phyloP scores from a whole-genome alignment of 2,797 vertebrate genomes.

The Phalanger gymnotis region DNA sequence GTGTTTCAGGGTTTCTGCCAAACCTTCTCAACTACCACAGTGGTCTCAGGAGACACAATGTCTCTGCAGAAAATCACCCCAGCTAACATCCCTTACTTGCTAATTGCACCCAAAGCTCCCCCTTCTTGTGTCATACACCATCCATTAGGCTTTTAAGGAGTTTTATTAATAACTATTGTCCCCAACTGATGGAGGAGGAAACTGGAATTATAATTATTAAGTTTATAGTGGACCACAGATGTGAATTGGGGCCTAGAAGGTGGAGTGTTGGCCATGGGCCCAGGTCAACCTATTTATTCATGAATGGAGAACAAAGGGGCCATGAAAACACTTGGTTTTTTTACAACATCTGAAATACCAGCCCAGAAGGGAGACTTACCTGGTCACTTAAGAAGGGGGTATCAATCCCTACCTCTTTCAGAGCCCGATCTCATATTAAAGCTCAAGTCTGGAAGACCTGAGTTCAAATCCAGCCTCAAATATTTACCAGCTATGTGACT shows the following conservation, averaged over 20 bases:
- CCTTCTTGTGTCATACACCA: neutral
- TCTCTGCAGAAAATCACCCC: neutral
- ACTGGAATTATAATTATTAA: neutral
- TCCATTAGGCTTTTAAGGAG: neutral
- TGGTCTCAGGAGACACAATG: neutral
- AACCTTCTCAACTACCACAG: neutral
- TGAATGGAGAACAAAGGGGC: too few relatives aligned
- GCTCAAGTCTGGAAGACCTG: too few relatives aligned
- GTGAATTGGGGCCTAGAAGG: neutral
- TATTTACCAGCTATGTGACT: too few relatives aligned
- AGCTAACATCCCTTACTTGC: neutral
- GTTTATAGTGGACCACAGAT: neutral
- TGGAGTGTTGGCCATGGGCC: neutral
- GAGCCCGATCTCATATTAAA: too few relatives aligned
- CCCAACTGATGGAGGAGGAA: neutral
- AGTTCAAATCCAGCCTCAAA: too few relatives aligned
- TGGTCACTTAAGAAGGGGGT: too few relatives aligned
- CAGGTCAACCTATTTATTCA: too few relatives aligned
- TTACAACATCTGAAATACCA: too few relatives aligned
- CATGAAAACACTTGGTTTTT: too few relatives aligned
- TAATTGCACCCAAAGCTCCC: neutral
- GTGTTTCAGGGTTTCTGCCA: neutral
- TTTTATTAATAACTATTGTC: neutral
- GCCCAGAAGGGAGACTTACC: too few relatives aligned
- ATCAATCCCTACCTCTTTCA: too few relatives aligned